Conservation (phyloP, 2,888 invertebrate species). For the Erebia ligea region DNA sequence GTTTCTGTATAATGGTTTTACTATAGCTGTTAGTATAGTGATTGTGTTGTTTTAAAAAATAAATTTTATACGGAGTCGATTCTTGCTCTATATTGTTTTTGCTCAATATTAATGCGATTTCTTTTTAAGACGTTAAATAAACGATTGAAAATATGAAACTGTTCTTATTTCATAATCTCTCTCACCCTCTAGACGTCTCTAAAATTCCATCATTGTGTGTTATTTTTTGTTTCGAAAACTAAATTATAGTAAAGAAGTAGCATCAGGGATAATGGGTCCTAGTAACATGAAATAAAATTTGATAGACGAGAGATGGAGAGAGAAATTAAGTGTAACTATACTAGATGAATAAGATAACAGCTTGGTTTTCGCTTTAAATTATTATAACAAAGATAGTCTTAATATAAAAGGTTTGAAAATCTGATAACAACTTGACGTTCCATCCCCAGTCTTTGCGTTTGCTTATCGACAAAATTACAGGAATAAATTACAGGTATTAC, state of each 20-base stretch:
- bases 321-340: not conserved
- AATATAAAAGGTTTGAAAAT: not conserved
- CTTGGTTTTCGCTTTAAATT: not conserved
- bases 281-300: not conserved
- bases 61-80: conserved; percentile 76
- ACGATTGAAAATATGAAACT: conserved; percentile 56
- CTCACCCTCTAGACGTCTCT: not conserved
- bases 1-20: conserved; percentile 42
- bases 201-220: too few species aligned
- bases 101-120: conserved; percentile 75
- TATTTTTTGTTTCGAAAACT: too few species aligned
- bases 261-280: too few species aligned
- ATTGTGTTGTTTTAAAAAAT: conserved; percentile 55
- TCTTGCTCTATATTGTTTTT: conserved; percentile 69
- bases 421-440: conserved; percentile 2
- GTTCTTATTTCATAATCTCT: conserved; percentile 34
- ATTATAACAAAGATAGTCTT: not conserved
- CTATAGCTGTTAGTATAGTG: conserved; percentile 60
- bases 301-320: too few species aligned
- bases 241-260: too few species aligned
- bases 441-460: not conserved
- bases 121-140: conserved; percentile 74
- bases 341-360: not conserved
- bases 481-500: conserved; percentile 55
- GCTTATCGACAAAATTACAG: conserved; percentile 49